A percentile compares a stretch with the other conserved stretches of the same genome.
These are phyloP conservation scores for Epirrhoe alternata DNA, from an alignment of 2,888 invertebrate species.

Conservation along the genomic window DNA sequence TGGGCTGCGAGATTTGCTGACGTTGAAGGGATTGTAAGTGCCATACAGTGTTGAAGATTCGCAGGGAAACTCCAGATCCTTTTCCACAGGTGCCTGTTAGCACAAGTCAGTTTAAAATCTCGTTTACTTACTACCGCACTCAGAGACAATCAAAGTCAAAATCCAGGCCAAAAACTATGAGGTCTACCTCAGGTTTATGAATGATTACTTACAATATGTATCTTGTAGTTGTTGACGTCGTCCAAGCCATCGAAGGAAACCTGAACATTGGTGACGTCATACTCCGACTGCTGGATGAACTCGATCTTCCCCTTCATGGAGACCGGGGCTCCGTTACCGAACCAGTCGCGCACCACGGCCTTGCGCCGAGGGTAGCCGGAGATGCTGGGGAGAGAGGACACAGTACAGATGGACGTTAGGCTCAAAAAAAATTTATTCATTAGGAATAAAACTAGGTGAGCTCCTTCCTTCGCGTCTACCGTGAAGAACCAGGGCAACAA, in stretches of 20 bases:
- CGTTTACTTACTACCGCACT: constrained; percentile 85
- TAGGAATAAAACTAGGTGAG: no score
- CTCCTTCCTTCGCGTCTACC: no score
- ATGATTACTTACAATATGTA: constrained; percentile 88
- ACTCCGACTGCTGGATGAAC: constrained; percentile 93
- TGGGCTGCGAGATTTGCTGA: constrained; percentile 87
- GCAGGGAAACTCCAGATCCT: constrained; percentile 94
- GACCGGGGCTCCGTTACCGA: constrained; percentile 89
- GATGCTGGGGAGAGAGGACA: constrained; percentile 9
- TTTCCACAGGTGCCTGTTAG: constrained; percentile 91
- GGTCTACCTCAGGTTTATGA: no score
- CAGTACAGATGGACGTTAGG: no score
- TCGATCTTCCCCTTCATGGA: constrained; percentile 90
- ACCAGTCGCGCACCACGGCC: constrained; percentile 95
- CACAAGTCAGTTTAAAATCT: background rate
- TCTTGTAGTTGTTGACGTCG: constrained; percentile 90
- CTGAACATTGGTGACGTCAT: constrained; percentile 92
- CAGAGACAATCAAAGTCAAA: no score
- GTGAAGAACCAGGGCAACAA: no score
- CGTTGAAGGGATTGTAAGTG: constrained; percentile 94
- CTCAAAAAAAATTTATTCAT: no score
- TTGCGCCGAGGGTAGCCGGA: constrained; percentile 83
- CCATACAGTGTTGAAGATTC: constrained; percentile 92
- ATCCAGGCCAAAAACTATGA: no score
- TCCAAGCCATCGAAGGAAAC: constrained; percentile 89